Percentiles rank a stretch among this genome's conserved stretches.
Evolutionary conservation across 2,113 vertebrate species (phyloP).

Genomic region (Symphodus melops): DNA sequence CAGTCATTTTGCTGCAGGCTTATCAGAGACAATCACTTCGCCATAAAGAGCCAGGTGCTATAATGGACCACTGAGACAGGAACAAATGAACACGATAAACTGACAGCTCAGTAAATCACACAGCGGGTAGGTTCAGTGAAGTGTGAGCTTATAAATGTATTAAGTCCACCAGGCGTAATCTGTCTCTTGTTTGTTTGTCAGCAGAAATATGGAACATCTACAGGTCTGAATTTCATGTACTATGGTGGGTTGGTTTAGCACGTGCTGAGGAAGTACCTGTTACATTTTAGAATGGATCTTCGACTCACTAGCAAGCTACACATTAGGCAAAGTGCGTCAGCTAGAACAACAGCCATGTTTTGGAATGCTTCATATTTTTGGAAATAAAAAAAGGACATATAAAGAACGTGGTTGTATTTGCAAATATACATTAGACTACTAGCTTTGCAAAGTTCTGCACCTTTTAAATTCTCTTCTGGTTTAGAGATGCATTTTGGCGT

Average conservation of each 20-base stretch:
- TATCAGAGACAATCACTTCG: slow-evolving; percentile 47
- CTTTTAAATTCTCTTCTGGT: no score
- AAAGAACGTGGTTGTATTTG: no score
- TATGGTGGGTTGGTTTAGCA: not conserved
- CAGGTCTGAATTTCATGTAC: not conserved
- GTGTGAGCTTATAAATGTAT: slow-evolving; percentile 5
- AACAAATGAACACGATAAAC: slow-evolving; percentile 29
- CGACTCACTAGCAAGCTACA: no score
- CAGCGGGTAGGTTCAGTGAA: slow-evolving; percentile 17
- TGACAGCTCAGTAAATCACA: slow-evolving; percentile 41
- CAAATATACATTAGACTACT: no score
- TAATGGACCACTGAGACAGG: slow-evolving; percentile 38
- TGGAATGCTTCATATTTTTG: no score
- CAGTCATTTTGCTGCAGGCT: slow-evolving; percentile 52
- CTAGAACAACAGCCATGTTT: no score
- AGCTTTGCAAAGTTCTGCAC: no score
- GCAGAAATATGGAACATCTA: not conserved
- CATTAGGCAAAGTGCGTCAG: no score
- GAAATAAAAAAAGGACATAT: no score
- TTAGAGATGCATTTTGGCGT: no score
- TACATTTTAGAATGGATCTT: not conserved
- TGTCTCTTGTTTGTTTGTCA: not conserved
- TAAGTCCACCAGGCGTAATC: not conserved
- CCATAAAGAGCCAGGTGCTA: slow-evolving; percentile 45
- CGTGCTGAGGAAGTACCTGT: not conserved